Evolutionary conservation across 2,888 invertebrate genomes (phyloP).

Genomic region (Panzeria rudis): DNA sequence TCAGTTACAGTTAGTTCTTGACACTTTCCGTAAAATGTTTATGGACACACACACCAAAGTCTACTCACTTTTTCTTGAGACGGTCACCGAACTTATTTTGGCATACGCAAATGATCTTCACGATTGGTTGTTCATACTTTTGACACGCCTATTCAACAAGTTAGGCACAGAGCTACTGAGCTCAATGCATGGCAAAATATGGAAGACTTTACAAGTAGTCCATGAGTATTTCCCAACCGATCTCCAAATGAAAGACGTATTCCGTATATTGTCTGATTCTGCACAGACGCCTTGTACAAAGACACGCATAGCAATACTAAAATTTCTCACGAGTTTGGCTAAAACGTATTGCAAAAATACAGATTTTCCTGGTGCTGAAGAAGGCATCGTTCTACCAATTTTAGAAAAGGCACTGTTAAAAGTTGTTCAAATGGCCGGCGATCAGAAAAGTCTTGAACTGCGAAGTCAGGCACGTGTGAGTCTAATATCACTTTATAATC

Average conservation of each 20-base stretch:
- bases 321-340: conserved; percentile 89
- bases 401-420: conserved; percentile 89
- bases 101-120: conserved; percentile 94
- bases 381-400: conserved; percentile 78
- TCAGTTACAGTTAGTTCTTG: conserved; percentile 92
- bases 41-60: conserved; percentile 98
- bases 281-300: conserved; percentile 95
- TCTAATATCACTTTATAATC: conserved; percentile 94
- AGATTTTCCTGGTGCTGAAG: conserved; percentile 82
- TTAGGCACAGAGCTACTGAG: conserved; percentile 95
- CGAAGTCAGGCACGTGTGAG: conserved; percentile 88
- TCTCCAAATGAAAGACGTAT: conserved; percentile 87
- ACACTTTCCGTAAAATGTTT: conserved; percentile 97
- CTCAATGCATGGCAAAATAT: conserved; percentile 95
- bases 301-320: conserved; percentile 90
- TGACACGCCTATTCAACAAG: conserved; percentile 94
- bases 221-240: conserved; percentile 88
- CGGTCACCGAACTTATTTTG: conserved; percentile 94
- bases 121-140: conserved; percentile 96
- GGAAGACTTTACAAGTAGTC: conserved; percentile 92
- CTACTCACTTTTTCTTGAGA: conserved; percentile 96
- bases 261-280: conserved; percentile 93
- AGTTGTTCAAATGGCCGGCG: conserved; percentile 88
- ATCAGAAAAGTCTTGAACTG: conserved; percentile 89
- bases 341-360: conserved; percentile 86